These are phyloP conservation scores for Paralvinella palmiformis DNA, from an alignment of 1,140 invertebrate genomes.

Conservation along the genomic window DNA sequence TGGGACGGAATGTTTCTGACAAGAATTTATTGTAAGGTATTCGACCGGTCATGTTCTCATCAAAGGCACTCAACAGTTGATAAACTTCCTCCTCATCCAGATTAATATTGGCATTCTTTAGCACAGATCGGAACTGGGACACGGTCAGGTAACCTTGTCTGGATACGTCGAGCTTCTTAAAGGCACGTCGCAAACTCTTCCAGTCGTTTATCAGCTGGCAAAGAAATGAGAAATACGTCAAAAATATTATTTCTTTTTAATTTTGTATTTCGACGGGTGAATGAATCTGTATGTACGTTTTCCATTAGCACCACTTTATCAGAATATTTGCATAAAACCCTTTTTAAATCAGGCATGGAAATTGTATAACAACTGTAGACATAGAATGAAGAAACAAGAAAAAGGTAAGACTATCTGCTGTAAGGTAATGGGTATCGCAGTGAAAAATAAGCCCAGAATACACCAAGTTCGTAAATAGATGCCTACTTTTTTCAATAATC, in stretches of 20 bases:
- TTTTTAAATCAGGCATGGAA: too few relatives aligned
- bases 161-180: constrained; percentile 42
- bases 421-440: too few relatives aligned
- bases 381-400: too few relatives aligned
- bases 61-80: constrained; percentile 43
- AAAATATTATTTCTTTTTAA: not conserved
- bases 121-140: constrained; percentile 44
- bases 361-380: too few relatives aligned
- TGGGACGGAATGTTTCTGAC: constrained; percentile 43
- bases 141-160: constrained; percentile 42
- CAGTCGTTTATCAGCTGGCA: constrained; percentile 44
- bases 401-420: too few relatives aligned
- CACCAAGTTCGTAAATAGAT: too few relatives aligned
- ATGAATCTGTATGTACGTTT: too few relatives aligned
- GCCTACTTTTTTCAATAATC: too few relatives aligned
- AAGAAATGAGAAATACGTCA: not conserved
- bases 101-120: constrained; percentile 44
- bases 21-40: constrained; percentile 46
- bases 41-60: constrained; percentile 42
- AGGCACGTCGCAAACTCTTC: constrained; percentile 46
- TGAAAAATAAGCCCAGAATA: too few relatives aligned
- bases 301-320: too few relatives aligned
- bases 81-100: constrained; percentile 48
- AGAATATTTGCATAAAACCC: too few relatives aligned
- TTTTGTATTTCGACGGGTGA: too few relatives aligned